Evolutionary conservation across 2,113 vertebrate genomes (phyloP), one percentile per base, ranked within the genome.

Genomic region (Scortum barcoo): DNA sequence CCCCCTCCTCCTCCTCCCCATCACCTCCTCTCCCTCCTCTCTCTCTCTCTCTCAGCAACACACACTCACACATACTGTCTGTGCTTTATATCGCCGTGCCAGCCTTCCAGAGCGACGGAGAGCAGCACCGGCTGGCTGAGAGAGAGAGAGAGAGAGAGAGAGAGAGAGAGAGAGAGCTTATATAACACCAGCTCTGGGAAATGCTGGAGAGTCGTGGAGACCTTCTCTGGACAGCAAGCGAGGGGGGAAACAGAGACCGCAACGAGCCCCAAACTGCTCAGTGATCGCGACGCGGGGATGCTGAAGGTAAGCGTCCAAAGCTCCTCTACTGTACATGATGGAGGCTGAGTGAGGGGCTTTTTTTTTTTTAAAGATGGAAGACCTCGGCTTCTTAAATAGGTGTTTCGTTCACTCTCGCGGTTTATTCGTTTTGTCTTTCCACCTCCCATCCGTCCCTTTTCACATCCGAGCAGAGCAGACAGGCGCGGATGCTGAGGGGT

Each of bases 341-440:
- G 89, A 76, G 44, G 51, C 78, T n/a, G 70, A 13, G 62, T 36
- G 48, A 56, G 16, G 53, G 77, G 42, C 4, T 44, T 19, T 0
- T 10, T 66, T 78, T 76, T 83, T 86, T n/a, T n/a, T n/a, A n/a
- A 89, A 91, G 85, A 93, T 92, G 91, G 90, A 92, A 91, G 91
- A 91, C 83, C 81, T 76, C 63, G 71, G 54, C 62, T 89, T 61
- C 72, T 86, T 85, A 68, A 84, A 86, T 83, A 80, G 76, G 63
- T 61, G 89, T 85, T 73, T 50, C 71, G 42, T 86, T 84, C 83
- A 78, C 57, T 73, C 65, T 36, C 68, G 77, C 62, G 76, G 68
- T 40, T 79, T 42, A 56, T 50, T 50, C 57, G 36, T 62, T 51
- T 51, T 42, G 53, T 44, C 50, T 42, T 24, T 54, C 65, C 20